Evolutionary conservation across 2,888 invertebrate species (phyloP).

Genomic region (Cerceris ruficornis): DNA sequence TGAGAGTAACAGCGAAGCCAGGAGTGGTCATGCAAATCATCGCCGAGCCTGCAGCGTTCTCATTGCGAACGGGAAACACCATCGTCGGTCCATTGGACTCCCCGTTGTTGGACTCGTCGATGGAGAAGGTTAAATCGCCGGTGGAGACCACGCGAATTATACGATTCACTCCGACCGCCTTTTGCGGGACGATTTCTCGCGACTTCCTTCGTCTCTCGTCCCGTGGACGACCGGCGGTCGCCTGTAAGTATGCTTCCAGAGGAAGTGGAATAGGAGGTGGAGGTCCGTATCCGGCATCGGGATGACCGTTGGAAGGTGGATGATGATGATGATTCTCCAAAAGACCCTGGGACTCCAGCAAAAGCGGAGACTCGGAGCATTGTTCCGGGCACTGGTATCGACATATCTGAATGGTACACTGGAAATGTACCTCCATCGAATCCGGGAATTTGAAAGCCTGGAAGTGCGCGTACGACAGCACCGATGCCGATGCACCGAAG

Average conservation of each 20-base stretch:
- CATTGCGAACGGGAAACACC: conserved; percentile 87
- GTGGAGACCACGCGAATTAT: conserved; percentile 95
- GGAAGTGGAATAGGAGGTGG: conserved; percentile 85
- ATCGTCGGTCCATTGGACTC: conserved; percentile 84
- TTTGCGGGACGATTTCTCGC: conserved; percentile 85
- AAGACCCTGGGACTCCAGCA: conserved; percentile 76
- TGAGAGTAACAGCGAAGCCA: conserved; percentile 94
- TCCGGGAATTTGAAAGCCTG: conserved; percentile 98
- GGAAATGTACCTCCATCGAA: conserved; percentile 98
- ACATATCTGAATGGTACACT: conserved; percentile 97
- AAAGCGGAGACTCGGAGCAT: conserved; percentile 87
- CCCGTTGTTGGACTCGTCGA: conserved; percentile 86
- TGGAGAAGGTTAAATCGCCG: conserved; percentile 92
- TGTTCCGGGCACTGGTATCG: conserved; percentile 96
- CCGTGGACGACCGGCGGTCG: conserved; percentile 85
- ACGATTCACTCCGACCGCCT: conserved; percentile 93
- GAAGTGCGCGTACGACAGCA: conserved; percentile 95
- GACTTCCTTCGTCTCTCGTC: conserved; percentile 89
- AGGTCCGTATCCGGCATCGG: conserved; percentile 86
- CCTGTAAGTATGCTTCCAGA: conserved; percentile 86
- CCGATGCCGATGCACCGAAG: conserved; percentile 96
- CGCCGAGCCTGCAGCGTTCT: conserved; percentile 56
- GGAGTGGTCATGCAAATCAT: conserved; percentile 97
- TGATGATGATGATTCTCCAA: conserved; percentile 83
- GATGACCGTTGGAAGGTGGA: conserved; percentile 76